Percentiles rank a stretch among this genome's conserved stretches.
Conservation (phyloP, 2,797 vertebrate species). For the Mionectes olivaceus region DNA sequence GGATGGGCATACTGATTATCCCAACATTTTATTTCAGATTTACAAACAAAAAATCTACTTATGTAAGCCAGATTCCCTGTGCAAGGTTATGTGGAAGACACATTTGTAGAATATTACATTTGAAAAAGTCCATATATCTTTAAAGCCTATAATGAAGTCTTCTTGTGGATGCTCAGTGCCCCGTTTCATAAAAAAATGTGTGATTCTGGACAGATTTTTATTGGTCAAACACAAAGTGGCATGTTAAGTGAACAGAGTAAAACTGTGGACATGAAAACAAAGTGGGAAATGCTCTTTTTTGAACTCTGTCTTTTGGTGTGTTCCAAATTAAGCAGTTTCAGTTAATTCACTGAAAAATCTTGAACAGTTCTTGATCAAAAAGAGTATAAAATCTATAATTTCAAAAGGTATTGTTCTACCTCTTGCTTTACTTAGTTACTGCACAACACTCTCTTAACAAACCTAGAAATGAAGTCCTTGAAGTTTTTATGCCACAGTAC, state of each 20-base stretch:
- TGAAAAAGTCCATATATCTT: neutral
- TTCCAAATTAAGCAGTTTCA: neutral
- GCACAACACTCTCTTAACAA: neutral
- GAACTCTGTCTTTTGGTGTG: neutral
- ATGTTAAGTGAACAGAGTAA: neutral
- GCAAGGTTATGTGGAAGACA: neutral
- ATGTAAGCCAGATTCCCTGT: neutral
- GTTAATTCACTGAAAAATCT: neutral
- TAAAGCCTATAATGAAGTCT: neutral
- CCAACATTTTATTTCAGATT: neutral
- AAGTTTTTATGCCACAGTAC: neutral
- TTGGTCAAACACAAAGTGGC: neutral
- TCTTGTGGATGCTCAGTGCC: neutral
- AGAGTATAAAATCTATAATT: neutral
- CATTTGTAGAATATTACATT: neutral
- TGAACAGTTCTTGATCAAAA: neutral
- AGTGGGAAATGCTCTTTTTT: neutral
- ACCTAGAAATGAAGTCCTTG: neutral
- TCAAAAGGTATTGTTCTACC: neutral
- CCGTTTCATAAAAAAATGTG: neutral
- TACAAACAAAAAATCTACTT: neutral
- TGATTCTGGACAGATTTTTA: neutral
- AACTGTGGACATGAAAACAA: neutral
- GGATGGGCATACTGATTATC: neutral
- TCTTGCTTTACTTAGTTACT: neutral